Conservation (phyloP, 2,797 vertebrate species). For the Enteromius radiatus region DNA sequence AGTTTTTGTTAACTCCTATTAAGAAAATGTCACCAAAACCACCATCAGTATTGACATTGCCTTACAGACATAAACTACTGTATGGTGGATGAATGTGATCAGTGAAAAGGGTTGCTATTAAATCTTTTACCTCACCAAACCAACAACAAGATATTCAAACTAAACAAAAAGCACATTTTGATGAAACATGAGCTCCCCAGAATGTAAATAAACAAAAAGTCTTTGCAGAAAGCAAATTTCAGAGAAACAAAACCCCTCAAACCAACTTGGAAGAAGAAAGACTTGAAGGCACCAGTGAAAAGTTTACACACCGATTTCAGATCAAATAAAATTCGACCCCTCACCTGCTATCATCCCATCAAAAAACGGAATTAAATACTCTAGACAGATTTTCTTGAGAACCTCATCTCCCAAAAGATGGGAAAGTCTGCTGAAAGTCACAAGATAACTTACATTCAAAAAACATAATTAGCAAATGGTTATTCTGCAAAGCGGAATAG, state of each 20-base stretch:
- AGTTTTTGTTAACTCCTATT: background rate
- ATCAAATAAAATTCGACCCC: constrained; percentile 17
- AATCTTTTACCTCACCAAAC: background rate
- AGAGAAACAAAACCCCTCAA: constrained; percentile 27
- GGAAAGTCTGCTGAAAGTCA: background rate
- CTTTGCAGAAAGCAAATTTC: background rate
- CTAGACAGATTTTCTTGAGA: background rate
- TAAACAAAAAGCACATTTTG: constrained; percentile 1
- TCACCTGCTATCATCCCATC: background rate
- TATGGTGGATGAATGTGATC: background rate
- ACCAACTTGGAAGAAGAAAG: constrained; percentile 55
- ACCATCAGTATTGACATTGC: background rate
- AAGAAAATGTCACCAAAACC: background rate
- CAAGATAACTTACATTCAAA: constrained; percentile 45
- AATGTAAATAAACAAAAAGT: constrained; percentile 3
- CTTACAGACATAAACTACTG: background rate
- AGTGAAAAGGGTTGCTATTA: background rate
- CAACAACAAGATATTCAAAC: constrained; percentile 15
- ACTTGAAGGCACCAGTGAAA: constrained; percentile 64
- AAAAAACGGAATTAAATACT: constrained; percentile 11
- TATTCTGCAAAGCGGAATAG: constrained; percentile 37
- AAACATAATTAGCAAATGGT: constrained; percentile 21
- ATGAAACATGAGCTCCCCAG: background rate
- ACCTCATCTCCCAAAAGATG: constrained; percentile 22
- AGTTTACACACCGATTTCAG: constrained; percentile 43